Evolutionary conservation across 2,113 vertebrate species (phyloP), one percentile per base, ranked within the genome.

Genomic region (Leuciscus idus): DNA sequence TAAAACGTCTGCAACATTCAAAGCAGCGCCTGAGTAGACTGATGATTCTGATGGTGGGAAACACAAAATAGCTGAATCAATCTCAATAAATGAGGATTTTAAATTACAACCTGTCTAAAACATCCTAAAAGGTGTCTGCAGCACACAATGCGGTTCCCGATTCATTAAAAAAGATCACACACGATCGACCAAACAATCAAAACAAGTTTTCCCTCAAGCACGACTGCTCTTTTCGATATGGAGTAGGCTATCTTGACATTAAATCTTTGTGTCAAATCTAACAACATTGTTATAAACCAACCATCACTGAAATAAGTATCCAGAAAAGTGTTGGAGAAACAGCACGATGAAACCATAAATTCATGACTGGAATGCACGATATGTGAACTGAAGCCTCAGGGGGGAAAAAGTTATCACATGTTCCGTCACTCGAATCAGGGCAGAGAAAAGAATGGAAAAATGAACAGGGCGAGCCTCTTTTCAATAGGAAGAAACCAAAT

Each of bases 401-500:
- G 59, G 48, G 21, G 1, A 43, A 72, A 73, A 73, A 73, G 66
- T 84, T 43, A 43, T 84, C 68, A 72, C 26, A 84, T 39, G 68
- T 68, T 82, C 33, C 26, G n/a, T 70, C 26, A 82, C 70, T 70
- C 73, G 48, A 57, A 84, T 52, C 15, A 84, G 50, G 68, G 7
- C 68, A 84, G 33, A 52, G 30, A 57, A 52, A 84, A 84, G 33
- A 33, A 84, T 39, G 1, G 68, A 19, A 57, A 84, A 84, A 73
- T 55, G 8, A 73, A 59, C 2, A 73, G 68, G 64, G 50, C 8
- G 50, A 84, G 68, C 7, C 68, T 84, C 82, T 39, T 74, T 84
- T 84, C 64, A 73, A 83, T 11, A 73, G 50, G 11, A 17, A 43
- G 82, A 84, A 84, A 84, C 82, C 52, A 74, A 57, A 84, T 57